Conservation (phyloP, 2,888 invertebrate genomes). For the Epsilonema sp. region DNA sequence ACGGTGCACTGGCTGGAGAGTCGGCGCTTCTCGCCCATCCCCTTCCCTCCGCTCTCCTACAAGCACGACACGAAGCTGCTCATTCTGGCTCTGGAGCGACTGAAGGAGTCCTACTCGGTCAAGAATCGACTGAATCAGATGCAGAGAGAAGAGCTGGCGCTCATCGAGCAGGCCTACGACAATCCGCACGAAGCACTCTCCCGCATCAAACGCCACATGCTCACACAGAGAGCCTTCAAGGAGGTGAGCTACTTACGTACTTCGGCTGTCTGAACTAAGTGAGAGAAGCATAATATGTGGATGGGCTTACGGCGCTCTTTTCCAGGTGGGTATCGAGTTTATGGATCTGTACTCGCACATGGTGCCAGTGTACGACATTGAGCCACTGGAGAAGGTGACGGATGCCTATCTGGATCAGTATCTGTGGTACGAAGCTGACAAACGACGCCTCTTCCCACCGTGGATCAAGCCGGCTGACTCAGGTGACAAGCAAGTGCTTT, state of each 20-base stretch:
- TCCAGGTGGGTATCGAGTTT: constrained; percentile 96
- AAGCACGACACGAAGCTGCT: constrained; percentile 97
- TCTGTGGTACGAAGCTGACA: constrained; percentile 92
- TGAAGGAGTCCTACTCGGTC: constrained; percentile 25
- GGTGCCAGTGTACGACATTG: constrained; percentile 96
- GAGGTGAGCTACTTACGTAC: too few relatives aligned
- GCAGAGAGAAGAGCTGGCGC: constrained; percentile 87
- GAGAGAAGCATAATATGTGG: background rate
- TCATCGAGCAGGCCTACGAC: constrained; percentile 98
- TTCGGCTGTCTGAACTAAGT: too few relatives aligned
- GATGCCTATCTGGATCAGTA: constrained; percentile 99
- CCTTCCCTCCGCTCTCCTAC: constrained; percentile 95
- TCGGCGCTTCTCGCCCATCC: constrained; percentile 90
- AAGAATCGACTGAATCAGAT: constrained; percentile 68
- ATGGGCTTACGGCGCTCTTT: background rate
- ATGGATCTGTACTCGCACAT: constrained; percentile 98
- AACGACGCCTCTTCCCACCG: constrained; percentile 78
- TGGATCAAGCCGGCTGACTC: constrained; percentile 99
- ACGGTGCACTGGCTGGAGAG: constrained; percentile 99
- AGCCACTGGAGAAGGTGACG: constrained; percentile 95
- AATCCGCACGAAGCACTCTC: constrained; percentile 98
- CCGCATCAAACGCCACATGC: constrained; percentile 90
- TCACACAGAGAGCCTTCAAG: constrained; percentile 94
- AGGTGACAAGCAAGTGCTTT: too few relatives aligned
- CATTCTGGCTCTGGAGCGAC: constrained; percentile 42